A percentile compares a stretch with the other conserved stretches of the same genome.
phyloP scores from a whole-genome alignment of 2,797 vertebrate species.

The Morelia viridis region DNA sequence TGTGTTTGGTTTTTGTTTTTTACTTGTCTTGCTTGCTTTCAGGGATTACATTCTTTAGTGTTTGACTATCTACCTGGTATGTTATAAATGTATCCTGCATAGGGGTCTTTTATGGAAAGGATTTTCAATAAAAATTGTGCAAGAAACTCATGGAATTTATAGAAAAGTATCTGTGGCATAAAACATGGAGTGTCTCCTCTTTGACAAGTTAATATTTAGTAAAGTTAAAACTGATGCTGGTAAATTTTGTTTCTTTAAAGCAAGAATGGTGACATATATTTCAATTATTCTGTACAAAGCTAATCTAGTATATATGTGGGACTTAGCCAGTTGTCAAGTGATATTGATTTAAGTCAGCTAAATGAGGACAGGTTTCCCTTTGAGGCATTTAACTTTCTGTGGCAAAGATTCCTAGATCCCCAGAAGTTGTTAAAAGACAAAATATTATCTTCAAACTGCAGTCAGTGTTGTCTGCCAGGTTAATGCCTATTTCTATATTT shows the following conservation, averaged over 20 bases:
- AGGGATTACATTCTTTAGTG: background rate
- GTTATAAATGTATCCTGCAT: background rate
- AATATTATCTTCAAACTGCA: background rate
- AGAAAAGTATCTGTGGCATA: background rate
- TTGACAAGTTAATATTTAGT: background rate
- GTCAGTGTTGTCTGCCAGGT: background rate
- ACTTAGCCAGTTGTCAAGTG: background rate
- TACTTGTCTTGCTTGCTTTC: background rate
- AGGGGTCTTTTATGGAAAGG: conserved; percentile 1
- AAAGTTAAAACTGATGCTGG: background rate
- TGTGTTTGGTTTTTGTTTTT: background rate
- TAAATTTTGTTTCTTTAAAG: background rate
- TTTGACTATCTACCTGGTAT: background rate
- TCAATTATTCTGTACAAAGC: background rate
- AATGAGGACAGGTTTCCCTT: background rate
- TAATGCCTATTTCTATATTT: background rate
- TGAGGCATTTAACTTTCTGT: background rate
- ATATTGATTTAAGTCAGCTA: background rate
- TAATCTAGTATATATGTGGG: background rate
- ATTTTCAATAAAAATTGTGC: conserved; percentile 25
- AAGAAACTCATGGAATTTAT: background rate
- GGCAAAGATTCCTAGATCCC: background rate
- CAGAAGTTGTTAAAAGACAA: background rate
- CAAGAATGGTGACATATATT: background rate
- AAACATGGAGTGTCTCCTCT: background rate